These are phyloP conservation scores for Mystacornis crossleyi DNA, from an alignment of 2,113 vertebrate species.

Conservation along the genomic window DNA sequence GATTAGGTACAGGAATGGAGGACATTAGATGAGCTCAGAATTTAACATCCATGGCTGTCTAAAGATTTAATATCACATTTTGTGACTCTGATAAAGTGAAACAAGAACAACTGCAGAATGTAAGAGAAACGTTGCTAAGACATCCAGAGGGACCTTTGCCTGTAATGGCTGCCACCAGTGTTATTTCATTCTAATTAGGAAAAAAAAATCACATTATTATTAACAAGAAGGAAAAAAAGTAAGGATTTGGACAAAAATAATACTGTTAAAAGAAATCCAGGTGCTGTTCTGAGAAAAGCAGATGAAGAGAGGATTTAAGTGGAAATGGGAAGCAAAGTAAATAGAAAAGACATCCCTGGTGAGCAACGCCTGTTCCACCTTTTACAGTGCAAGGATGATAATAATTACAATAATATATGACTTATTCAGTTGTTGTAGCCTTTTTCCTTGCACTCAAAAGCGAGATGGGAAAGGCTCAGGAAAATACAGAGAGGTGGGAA, in stretches of 20 bases:
- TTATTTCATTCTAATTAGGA: not conserved
- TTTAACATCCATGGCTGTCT: not conserved
- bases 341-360: not conserved
- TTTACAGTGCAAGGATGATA: not conserved
- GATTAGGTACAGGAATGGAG: not conserved
- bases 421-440: not conserved
- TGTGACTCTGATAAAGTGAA: not conserved
- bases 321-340: not conserved
- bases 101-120: not conserved
- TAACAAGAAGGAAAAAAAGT: not conserved
- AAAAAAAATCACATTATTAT: not conserved
- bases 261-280: not conserved
- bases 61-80: not conserved
- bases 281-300: not conserved
- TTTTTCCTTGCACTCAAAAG: not conserved
- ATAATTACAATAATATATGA: not conserved
- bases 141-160: not conserved
- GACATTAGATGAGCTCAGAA: not conserved
- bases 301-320: not conserved
- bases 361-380: not conserved
- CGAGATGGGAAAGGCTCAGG: not conserved
- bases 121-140: not conserved
- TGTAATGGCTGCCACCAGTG: not conserved
- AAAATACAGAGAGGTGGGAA: not conserved
- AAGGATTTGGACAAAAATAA: not conserved